These are phyloP conservation scores for Trachymyrmex cornetzi DNA, from an alignment of 1,140 invertebrate species.

Conservation along the genomic window DNA sequence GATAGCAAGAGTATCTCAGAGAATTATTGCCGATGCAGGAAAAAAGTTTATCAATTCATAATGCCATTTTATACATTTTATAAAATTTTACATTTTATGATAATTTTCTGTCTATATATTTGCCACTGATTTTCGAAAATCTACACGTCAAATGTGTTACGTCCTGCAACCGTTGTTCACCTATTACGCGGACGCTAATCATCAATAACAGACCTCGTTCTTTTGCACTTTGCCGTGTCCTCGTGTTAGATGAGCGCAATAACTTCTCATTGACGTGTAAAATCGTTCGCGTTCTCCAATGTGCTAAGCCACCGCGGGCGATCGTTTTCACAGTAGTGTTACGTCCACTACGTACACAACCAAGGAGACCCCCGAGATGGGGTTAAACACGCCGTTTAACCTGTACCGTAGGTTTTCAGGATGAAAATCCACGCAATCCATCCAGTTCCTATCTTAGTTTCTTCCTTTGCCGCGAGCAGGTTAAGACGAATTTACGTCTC, in stretches of 20 bases:
- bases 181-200: conserved; percentile 15
- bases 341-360: conserved; percentile 5
- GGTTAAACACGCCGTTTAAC: conserved; percentile 73
- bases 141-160: conserved; percentile 24
- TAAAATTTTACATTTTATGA: neutral
- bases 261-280: conserved; percentile 40
- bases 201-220: conserved; percentile 29
- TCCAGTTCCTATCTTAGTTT: neutral
- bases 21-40: too few relatives aligned
- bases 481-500: too few relatives aligned
- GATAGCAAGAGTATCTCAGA: neutral
- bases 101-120: neutral
- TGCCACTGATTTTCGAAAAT: neutral
- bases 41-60: neutral
- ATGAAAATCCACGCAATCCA: conserved; percentile 64
- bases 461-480: neutral
- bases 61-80: neutral
- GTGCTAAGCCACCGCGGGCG: conserved; percentile 4
- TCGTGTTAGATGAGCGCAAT: neutral
- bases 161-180: conserved; percentile 12
- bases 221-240: neutral
- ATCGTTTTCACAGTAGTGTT: conserved; percentile 38
- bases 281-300: conserved; percentile 3
- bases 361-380: conserved; percentile 18
- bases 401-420: conserved; percentile 61